Evolutionary conservation across 1,140 invertebrate species (phyloP).

Genomic region (Pygmarrhopalites habei): DNA sequence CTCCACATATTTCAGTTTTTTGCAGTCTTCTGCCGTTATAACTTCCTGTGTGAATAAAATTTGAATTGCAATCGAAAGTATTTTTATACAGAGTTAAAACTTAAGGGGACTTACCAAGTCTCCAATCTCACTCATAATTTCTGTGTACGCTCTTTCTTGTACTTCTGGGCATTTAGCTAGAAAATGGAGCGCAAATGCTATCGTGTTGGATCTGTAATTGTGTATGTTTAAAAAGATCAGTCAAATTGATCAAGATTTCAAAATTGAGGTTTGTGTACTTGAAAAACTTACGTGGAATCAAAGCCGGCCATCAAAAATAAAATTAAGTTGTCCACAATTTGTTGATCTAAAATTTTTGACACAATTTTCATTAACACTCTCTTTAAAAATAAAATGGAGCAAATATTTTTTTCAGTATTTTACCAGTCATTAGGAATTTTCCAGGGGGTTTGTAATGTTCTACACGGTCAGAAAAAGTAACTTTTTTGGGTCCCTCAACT

Average conservation of each 20-base stretch:
- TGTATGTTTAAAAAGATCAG: no score
- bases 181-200: constrained; percentile 36
- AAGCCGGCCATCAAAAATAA: constrained; percentile 37
- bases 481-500: neutral
- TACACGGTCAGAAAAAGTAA: neutral
- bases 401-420: no score
- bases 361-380: neutral
- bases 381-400: no score
- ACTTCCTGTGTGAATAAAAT: constrained; percentile 23
- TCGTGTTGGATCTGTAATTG: constrained; percentile 36
- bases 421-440: constrained; percentile 30
- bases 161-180: constrained; percentile 36
- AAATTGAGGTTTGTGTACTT: no score
- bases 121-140: constrained; percentile 37
- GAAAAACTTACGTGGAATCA: constrained; percentile 34
- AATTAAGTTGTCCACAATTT: constrained; percentile 36
- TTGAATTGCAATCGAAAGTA: neutral
- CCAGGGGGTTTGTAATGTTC: no score
- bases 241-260: no score
- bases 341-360: constrained; percentile 25
- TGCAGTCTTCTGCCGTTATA: constrained; percentile 34
- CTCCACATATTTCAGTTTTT: constrained; percentile 34
- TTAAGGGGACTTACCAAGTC: constrained; percentile 20
- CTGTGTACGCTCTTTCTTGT: constrained; percentile 35
- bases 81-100: neutral